Percentiles rank a stretch among this genome's conserved stretches.
phyloP scores from a whole-genome alignment of 2,797 vertebrate species.

The Sphaeramia orbicularis region DNA sequence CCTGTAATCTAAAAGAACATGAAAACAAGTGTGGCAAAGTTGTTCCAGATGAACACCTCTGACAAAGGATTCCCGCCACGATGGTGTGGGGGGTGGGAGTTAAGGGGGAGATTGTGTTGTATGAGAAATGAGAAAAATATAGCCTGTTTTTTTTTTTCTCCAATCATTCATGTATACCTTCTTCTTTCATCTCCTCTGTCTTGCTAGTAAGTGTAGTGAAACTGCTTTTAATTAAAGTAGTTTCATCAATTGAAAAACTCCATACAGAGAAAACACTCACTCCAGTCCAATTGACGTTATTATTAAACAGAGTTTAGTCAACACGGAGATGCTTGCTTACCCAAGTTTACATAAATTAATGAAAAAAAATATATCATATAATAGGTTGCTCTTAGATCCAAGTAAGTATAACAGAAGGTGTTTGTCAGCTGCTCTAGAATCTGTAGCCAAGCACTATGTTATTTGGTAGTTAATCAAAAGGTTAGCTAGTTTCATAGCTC shows the following conservation, averaged over 20 bases:
- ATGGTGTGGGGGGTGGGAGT: slow-evolving; percentile 81
- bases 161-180: slow-evolving; percentile 55
- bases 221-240: slow-evolving; percentile 34
- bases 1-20: slow-evolving; percentile 99
- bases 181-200: slow-evolving; percentile 23
- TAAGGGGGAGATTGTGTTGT: slow-evolving; percentile 63
- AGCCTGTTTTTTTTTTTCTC: slow-evolving; percentile 45
- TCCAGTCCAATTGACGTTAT: background rate
- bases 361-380: no score
- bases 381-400: no score
- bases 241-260: slow-evolving; percentile 37
- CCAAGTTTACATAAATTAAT: no score
- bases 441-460: no score
- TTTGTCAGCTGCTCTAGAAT: no score
- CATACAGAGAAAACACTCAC: slow-evolving; percentile 49
- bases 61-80: slow-evolving; percentile 95
- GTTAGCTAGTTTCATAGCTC: no score
- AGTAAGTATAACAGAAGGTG: no score
- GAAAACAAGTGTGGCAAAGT: slow-evolving; percentile 99
- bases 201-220: slow-evolving; percentile 19
- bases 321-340: no score
- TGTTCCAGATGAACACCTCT: slow-evolving; percentile 99
- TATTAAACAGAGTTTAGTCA: no score
- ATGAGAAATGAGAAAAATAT: slow-evolving; percentile 80
- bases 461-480: no score